phyloP scores from a whole-genome alignment of 2,113 vertebrate species.

The Rhinolophus ferrumequinum region DNA sequence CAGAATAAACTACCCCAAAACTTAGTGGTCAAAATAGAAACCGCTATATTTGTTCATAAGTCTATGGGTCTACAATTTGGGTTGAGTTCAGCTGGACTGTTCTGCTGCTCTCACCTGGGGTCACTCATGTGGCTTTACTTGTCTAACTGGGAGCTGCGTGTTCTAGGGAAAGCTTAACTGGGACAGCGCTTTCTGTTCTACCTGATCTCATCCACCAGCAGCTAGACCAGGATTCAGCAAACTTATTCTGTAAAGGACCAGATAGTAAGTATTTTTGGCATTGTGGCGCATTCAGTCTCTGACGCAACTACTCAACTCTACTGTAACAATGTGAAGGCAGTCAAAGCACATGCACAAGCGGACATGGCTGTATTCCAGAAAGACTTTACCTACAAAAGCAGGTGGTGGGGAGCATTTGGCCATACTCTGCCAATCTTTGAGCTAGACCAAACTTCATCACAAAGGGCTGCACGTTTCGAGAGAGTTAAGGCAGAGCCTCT shows the following conservation, averaged over 20 bases:
- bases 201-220: background rate
- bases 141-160: background rate
- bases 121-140: background rate
- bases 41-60: background rate
- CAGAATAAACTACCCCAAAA: background rate
- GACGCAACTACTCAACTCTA: background rate
- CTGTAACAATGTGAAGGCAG: background rate
- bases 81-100: background rate
- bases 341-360: background rate
- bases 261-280: background rate
- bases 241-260: background rate
- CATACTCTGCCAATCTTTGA: background rate
- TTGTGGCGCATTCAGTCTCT: background rate
- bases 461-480: background rate
- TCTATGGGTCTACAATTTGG: background rate
- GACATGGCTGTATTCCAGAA: background rate
- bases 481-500: background rate
- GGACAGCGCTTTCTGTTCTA: background rate
- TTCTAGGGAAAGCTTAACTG: background rate
- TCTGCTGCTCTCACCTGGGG: background rate
- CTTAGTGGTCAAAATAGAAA: background rate
- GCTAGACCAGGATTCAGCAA: background rate
- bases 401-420: background rate
- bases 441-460: background rate
- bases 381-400: background rate